A percentile compares a stretch with the other conserved stretches of the same genome.
Conservation (phyloP, 2,797 vertebrate genomes). For the Sarcoramphus papa region DNA sequence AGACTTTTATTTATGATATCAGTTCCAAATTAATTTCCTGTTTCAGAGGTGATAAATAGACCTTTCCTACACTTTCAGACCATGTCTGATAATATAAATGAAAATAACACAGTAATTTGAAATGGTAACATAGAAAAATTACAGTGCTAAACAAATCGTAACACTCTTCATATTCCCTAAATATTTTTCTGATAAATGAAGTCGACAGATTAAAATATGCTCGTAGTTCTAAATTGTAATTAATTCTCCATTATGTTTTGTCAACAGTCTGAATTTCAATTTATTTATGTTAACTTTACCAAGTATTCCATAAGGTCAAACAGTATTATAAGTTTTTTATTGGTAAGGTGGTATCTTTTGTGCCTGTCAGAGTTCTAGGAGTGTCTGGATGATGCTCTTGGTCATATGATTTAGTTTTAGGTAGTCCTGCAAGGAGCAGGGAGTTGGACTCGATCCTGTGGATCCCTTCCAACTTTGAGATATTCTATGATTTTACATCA, state of each 20-base stretch:
- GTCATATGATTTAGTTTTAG: not conserved
- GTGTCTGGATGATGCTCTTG: not conserved
- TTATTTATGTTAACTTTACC: not conserved
- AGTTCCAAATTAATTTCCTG: not conserved
- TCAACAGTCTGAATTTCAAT: not conserved
- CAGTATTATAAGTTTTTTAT: not conserved
- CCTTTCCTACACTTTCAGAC: not conserved
- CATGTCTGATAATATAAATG: not conserved
- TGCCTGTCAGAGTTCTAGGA: not conserved
- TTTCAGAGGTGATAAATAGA: not conserved
- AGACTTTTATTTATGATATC: not conserved
- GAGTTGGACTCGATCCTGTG: not conserved
- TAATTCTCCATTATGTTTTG: not conserved
- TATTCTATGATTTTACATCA: not conserved
- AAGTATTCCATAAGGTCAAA: not conserved
- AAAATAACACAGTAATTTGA: not conserved
- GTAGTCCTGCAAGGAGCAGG: not conserved
- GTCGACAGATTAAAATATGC: not conserved
- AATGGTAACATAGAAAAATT: not conserved
- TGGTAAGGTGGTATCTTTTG: not conserved
- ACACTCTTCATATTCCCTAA: not conserved
- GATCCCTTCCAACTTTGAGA: not conserved
- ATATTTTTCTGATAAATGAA: not conserved
- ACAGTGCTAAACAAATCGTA: not conserved
- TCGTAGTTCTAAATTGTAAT: not conserved